phyloP scores from a whole-genome alignment of 2,113 vertebrate species.

The Hypomesus transpacificus region DNA sequence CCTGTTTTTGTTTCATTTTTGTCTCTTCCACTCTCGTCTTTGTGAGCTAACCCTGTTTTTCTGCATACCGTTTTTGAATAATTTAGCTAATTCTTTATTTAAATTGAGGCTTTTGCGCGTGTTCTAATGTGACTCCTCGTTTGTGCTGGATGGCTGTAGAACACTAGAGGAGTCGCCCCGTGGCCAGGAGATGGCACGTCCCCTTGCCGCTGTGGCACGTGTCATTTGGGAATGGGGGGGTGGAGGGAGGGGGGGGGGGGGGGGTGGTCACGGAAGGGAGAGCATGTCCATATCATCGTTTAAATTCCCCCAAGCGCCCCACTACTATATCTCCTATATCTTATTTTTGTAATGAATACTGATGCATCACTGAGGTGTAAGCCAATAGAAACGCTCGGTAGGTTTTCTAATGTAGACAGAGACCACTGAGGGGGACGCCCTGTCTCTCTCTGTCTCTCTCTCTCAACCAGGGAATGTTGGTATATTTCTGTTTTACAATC shows the following conservation, averaged over 20 bases:
- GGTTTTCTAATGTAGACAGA: constrained; percentile 60
- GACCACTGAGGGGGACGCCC: constrained; percentile 8
- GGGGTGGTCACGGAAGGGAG: constrained; percentile 22
- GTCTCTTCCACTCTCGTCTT: neutral
- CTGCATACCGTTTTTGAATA: constrained; percentile 15
- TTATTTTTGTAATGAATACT: constrained; percentile 68
- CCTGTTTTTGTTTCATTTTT: too few relatives aligned
- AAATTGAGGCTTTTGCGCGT: constrained; percentile 30
- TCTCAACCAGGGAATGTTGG: constrained; percentile 48
- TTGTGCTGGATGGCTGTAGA: constrained; percentile 53
- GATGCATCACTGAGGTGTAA: constrained; percentile 55
- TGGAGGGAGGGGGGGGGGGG: neutral
- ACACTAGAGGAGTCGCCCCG: constrained; percentile 31
- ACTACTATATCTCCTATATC: constrained; percentile 56
- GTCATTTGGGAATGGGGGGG: constrained; percentile 11
- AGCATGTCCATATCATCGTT: constrained; percentile 29
- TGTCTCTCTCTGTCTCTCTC: constrained; percentile 25
- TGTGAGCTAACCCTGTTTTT: neutral
- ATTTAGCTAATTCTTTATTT: constrained; percentile 41
- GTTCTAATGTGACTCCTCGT: constrained; percentile 35
- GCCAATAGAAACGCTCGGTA: constrained; percentile 43
- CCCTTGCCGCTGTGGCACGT: neutral
- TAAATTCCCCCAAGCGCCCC: constrained; percentile 22
- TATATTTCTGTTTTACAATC: constrained; percentile 64
- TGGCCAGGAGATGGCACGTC: neutral